phyloP scores from a whole-genome alignment of 2,888 invertebrate species.

The Argyresthia albistria region DNA sequence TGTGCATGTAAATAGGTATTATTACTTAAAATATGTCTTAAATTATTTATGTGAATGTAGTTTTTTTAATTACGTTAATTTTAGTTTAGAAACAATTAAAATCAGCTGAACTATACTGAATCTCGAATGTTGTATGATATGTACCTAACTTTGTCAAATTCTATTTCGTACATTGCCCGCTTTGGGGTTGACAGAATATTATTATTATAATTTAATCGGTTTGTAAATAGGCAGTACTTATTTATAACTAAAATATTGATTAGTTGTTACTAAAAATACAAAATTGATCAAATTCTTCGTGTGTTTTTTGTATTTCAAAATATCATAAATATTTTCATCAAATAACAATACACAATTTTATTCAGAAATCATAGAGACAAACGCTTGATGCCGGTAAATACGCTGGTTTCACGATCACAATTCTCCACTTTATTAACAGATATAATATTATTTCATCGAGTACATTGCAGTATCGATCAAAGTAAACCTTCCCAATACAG shows the following conservation, averaged over 20 bases:
- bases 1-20: slow-evolving; percentile 57
- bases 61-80: slow-evolving; percentile 25
- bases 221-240: slow-evolving; percentile 65
- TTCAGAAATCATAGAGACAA: no score
- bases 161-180: slow-evolving; percentile 62
- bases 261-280: slow-evolving; percentile 72
- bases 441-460: no score
- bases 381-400: not conserved
- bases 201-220: slow-evolving; percentile 33
- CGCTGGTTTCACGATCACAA: no score
- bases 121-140: slow-evolving; percentile 59
- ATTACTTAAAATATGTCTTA: slow-evolving; percentile 39
- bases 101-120: slow-evolving; percentile 68
- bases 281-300: slow-evolving; percentile 51
- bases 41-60: slow-evolving; percentile 69
- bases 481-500: no score
- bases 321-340: not conserved
- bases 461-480: no score
- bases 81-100: slow-evolving; percentile 38
- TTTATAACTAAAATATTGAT: slow-evolving; percentile 69
- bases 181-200: slow-evolving; percentile 50
- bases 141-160: slow-evolving; percentile 50
- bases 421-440: not conserved
- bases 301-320: not conserved
- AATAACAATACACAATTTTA: no score